Base-by-base conservation (phyloP, 2,113 vertebrate genomes). In the Halcyon senegalensis region DNA sequence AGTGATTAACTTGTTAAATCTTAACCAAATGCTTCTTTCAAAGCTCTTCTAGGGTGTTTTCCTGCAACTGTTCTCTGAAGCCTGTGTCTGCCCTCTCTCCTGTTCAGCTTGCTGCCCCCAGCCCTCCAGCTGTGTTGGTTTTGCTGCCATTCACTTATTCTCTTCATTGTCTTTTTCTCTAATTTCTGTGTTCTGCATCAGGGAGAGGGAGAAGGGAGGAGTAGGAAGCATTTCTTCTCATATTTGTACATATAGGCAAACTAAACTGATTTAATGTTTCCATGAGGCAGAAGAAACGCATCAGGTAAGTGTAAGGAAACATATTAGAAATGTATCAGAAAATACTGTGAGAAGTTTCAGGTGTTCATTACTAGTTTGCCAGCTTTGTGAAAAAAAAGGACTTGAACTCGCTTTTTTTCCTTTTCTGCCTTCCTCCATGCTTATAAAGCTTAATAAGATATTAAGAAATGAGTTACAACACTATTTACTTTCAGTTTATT, bases 401-500 rank as follows among this genome's bases (percentile, higher is more conserved):
- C 4, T 6, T 17, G 9, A 81, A 67, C 59, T n/a, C 81, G 11
- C 14, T 6, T 46, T 12, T 12, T 60, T 66, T 46, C 69, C 30
- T 50, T 72, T 82, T 83, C 39, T 66, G 8, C 23, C n/a, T 68
- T 75, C 8, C 16, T 11, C 7, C 14, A 30, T 24, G 18, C 25
- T 85, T 95, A 89, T 94, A 89, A 96, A 97, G 84, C 68, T 94
- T 96, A 97, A 97, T 86, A 85, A 94, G 50, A 91, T 96, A 94
- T 84, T 97, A 96, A 96, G 67, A 96, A 90, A 88, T 82, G 7
- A 96, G 55, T 95, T 95, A 90, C n/a, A 91, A 31, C 15, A 44
- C 44, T 82, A 50, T n/a, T 95, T 96, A 84, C 69, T 89, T 95
- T 94, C 80, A 95, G 66, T 60, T 89, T 88, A 53, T 96, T 97